Evolutionary conservation across 1,140 invertebrate genomes (phyloP).

Genomic region (Sesamia nonagrioides): DNA sequence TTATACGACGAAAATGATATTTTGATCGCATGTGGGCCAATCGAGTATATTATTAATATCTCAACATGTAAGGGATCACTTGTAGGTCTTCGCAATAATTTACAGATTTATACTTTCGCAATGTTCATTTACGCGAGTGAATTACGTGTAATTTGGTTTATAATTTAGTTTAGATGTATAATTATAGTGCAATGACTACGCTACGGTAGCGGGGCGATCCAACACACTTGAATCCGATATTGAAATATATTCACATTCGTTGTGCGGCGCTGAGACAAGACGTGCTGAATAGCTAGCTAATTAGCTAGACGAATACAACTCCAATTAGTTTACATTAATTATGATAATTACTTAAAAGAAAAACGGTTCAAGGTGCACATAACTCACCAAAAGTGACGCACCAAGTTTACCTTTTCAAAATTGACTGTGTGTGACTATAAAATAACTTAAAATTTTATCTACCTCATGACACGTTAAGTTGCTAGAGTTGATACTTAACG

Average conservation of each 20-base stretch:
- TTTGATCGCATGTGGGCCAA: conserved; percentile 74
- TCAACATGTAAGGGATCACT: conserved; percentile 78
- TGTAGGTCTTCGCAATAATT: conserved; percentile 71
- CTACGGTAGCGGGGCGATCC: conserved; percentile 16
- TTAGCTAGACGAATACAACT: background rate
- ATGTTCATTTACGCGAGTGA: conserved; percentile 42
- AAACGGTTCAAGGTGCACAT: background rate
- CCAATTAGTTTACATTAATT: conserved; percentile 21
- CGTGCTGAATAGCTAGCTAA: background rate
- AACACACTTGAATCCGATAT: background rate
- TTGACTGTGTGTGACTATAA: conserved; percentile 23
- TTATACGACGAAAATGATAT: conserved; percentile 63
- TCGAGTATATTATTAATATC: conserved; percentile 77
- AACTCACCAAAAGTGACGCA: background rate
- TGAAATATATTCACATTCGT: background rate
- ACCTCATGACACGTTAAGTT: conserved; percentile 36
- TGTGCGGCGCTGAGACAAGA: background rate
- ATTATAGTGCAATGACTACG: conserved; percentile 25
- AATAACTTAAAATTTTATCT: conserved; percentile 36
- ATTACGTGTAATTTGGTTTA: conserved; percentile 39
- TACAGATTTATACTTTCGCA: conserved; percentile 51
- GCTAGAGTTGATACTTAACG: conserved; percentile 14
- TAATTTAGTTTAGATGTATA: conserved; percentile 48
- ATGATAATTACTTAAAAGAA: background rate
- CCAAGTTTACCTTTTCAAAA: background rate